Conservation (phyloP, 2,888 invertebrate genomes). For the Cryptus viduatorius region DNA sequence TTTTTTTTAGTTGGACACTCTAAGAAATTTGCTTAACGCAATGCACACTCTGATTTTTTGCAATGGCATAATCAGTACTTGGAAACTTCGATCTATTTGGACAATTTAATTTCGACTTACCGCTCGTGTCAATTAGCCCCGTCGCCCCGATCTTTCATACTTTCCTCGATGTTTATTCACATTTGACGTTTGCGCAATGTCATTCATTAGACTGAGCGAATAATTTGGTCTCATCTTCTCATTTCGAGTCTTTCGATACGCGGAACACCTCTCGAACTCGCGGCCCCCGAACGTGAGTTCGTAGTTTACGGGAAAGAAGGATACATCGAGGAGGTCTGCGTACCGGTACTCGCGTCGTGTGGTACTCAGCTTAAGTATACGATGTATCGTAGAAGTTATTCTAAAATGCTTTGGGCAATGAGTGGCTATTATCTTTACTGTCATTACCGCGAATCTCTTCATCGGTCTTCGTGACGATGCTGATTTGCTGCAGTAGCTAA, state of each 20-base stretch:
- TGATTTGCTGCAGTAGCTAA: conserved; percentile 48
- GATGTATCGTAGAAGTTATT: conserved; percentile 19
- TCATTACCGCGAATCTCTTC: conserved; percentile 64
- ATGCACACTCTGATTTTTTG: no score
- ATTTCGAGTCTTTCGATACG: conserved; percentile 20
- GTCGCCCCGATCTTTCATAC: no score
- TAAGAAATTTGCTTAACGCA: no score
- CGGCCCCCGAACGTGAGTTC: conserved; percentile 10
- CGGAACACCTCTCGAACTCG: conserved; percentile 26
- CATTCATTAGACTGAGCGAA: background rate
- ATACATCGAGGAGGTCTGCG: conserved; percentile 10
- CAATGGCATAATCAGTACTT: no score
- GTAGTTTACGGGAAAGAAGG: conserved; percentile 14
- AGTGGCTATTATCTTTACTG: conserved; percentile 52
- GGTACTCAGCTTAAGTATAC: conserved; percentile 45
- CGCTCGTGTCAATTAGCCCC: no score
- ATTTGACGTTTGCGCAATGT: background rate
- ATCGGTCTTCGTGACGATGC: conserved; percentile 55
- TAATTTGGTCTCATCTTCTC: background rate
- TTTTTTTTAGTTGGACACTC: no score
- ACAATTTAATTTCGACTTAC: no score
- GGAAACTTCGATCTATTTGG: no score
- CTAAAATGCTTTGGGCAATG: conserved; percentile 57
- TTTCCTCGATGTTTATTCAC: no score
- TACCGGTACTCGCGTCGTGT: conserved; percentile 45